Percentiles rank a stretch among this genome's conserved stretches.
These are phyloP conservation scores for Hippocampus kuda DNA, from an alignment of 2,797 vertebrate species.

Conservation along the genomic window DNA sequence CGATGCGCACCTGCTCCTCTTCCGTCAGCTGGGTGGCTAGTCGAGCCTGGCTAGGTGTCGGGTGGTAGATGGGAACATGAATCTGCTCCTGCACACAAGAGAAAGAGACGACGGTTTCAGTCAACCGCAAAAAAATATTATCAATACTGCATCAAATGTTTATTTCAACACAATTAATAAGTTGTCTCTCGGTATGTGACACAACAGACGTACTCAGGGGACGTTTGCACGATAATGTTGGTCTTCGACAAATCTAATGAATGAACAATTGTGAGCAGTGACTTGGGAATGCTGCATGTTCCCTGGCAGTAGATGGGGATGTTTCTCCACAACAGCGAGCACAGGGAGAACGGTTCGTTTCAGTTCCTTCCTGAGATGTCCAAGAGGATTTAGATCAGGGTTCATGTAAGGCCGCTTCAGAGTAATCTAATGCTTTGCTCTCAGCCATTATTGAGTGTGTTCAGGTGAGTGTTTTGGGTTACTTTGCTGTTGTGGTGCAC, in stretches of 20 bases:
- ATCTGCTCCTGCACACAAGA: conserved; percentile 63
- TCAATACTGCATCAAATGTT: neutral
- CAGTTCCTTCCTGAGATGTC: no score
- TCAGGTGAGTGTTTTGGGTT: no score
- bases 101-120: conserved; percentile 2
- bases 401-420: no score
- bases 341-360: no score
- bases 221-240: no score
- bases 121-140: no score
- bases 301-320: conserved; percentile 1
- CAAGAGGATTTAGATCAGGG: no score
- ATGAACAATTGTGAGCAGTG: neutral
- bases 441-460: no score
- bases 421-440: no score
- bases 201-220: neutral
- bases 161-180: neutral
- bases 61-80: conserved; percentile 76
- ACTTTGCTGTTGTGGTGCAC: no score
- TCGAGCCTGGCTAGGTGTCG: conserved; percentile 74
- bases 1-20: conserved; percentile 79
- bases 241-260: neutral
- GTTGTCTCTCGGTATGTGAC: neutral
- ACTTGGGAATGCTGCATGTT: neutral
- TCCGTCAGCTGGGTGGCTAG: conserved; percentile 80
- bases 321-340: neutral